Conservation (phyloP, 2,888 invertebrate species). For the Carabus problematicus region DNA sequence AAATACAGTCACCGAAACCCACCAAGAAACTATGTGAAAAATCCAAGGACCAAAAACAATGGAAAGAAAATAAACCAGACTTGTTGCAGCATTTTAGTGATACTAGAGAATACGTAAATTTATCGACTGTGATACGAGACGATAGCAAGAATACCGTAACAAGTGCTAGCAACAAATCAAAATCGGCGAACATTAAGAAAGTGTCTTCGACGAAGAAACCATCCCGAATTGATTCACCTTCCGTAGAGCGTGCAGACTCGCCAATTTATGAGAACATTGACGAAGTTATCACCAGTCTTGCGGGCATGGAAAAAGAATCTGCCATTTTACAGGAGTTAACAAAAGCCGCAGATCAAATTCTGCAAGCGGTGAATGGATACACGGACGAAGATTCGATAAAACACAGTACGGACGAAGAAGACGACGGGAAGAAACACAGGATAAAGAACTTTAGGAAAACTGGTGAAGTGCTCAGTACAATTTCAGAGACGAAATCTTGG, state of each 20-base stretch:
- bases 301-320: slow-evolving; percentile 52
- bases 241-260: slow-evolving; percentile 33
- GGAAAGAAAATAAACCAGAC: slow-evolving; percentile 52
- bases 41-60: slow-evolving; percentile 49
- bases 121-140: slow-evolving; percentile 44
- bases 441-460: slow-evolving; percentile 49
- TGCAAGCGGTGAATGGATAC: slow-evolving; percentile 64
- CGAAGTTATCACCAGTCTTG: slow-evolving; percentile 44
- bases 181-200: slow-evolving; percentile 35
- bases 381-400: slow-evolving; percentile 60
- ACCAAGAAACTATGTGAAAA: slow-evolving; percentile 45
- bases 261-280: slow-evolving; percentile 57
- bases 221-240: slow-evolving; percentile 27
- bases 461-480: slow-evolving; percentile 55
- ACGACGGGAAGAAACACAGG: slow-evolving; percentile 55
- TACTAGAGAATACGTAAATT: slow-evolving; percentile 43
- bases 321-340: slow-evolving; percentile 65
- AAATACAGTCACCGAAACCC: slow-evolving; percentile 16
- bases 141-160: slow-evolving; percentile 27
- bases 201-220: slow-evolving; percentile 9
- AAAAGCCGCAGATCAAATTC: slow-evolving; percentile 66
- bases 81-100: slow-evolving; percentile 48
- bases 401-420: slow-evolving; percentile 54
- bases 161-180: slow-evolving; percentile 13
- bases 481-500: slow-evolving; percentile 58